Evolutionary conservation across 2,797 vertebrate species (phyloP).

Genomic region (Cottoperca gobio): DNA sequence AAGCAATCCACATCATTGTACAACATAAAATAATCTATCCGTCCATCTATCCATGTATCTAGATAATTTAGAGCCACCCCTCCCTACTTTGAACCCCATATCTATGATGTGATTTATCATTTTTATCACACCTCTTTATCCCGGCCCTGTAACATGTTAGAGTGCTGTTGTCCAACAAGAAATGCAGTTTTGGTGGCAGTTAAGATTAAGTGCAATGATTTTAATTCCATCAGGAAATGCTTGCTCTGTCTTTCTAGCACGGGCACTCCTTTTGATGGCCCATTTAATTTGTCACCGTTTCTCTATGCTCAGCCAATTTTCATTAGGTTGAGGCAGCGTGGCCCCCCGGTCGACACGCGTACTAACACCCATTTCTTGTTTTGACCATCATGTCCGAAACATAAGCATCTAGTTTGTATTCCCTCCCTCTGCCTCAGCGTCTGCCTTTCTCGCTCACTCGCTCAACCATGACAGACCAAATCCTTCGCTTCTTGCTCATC

Average conservation of each 20-base stretch:
- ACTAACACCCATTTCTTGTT: slow-evolving; percentile 68
- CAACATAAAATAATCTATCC: slow-evolving; percentile 2
- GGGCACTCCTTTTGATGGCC: slow-evolving; percentile 57
- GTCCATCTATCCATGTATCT: slow-evolving; percentile 7
- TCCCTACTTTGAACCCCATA: background rate
- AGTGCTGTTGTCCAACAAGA: slow-evolving; percentile 44
- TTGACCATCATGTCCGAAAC: slow-evolving; percentile 68
- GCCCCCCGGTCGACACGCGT: slow-evolving; percentile 49
- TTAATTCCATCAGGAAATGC: slow-evolving; percentile 66
- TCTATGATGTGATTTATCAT: slow-evolving; percentile 1
- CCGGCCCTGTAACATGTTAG: slow-evolving; percentile 8
- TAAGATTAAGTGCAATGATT: slow-evolving; percentile 67
- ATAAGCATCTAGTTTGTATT: slow-evolving; percentile 73
- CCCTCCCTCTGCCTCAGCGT: slow-evolving; percentile 41
- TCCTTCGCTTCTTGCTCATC: slow-evolving; percentile 61
- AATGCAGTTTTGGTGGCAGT: slow-evolving; percentile 47
- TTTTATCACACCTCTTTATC: slow-evolving; percentile 15
- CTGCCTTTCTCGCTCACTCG: slow-evolving; percentile 45
- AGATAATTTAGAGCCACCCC: background rate
- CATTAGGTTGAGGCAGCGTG: slow-evolving; percentile 62
- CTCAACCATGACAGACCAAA: slow-evolving; percentile 68
- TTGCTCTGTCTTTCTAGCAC: slow-evolving; percentile 53
- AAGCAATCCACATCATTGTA: slow-evolving; percentile 24
- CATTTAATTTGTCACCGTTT: slow-evolving; percentile 76
- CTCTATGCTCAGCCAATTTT: slow-evolving; percentile 70